phyloP scores from a whole-genome alignment of 1,140 invertebrate genomes.

The Sycophila sp. region DNA sequence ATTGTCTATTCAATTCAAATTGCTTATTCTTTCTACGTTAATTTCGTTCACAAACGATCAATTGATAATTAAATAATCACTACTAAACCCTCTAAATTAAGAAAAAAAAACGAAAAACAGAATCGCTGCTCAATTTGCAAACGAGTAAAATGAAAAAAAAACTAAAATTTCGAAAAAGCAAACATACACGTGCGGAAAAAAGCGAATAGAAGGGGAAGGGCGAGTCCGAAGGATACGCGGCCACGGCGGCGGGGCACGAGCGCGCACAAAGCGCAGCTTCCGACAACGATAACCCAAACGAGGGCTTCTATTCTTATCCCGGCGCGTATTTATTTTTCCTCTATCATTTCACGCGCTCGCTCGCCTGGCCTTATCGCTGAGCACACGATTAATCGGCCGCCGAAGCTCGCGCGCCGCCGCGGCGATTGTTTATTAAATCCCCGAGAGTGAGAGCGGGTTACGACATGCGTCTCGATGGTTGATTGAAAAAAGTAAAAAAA shows the following conservation, averaged over 20 bases:
- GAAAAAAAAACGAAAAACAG: no score
- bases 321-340: conserved; percentile 4
- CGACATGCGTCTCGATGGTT: neutral
- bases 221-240: neutral
- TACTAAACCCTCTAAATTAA: no score
- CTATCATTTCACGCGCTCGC: conserved; percentile 21
- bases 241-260: neutral
- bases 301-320: conserved; percentile 35
- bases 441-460: neutral
- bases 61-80: no score
- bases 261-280: conserved; percentile 26
- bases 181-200: neutral
- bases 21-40: no score
- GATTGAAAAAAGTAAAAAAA: no score
- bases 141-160: no score
- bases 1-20: no score
- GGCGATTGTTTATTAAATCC: conserved; percentile 31
- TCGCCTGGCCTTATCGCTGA: conserved; percentile 7
- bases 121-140: no score
- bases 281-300: conserved; percentile 32
- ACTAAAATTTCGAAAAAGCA: neutral
- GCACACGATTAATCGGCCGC: conserved; percentile 26
- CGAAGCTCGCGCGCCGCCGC: neutral
- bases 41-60: no score
- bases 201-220: no score